Evolutionary conservation across 2,797 vertebrate species (phyloP).

Genomic region (Pteronotus mesoamericanus): DNA sequence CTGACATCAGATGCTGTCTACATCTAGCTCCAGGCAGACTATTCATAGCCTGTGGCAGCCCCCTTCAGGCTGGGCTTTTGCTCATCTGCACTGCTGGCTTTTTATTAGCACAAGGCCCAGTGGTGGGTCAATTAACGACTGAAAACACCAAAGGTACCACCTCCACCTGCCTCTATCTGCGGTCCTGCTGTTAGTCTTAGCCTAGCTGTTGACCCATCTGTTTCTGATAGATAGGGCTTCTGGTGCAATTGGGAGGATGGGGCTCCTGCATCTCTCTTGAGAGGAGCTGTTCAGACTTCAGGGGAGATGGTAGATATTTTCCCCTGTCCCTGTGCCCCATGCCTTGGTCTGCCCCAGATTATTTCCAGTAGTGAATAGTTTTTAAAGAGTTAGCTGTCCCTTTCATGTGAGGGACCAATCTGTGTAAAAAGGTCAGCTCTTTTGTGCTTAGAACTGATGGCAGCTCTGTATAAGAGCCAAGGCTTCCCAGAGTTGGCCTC

Average conservation of each 20-base stretch:
- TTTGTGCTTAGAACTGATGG: not conserved
- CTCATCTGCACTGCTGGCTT: not conserved
- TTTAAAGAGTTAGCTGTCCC: not conserved
- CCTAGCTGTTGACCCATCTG: not conserved
- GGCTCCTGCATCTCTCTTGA: not conserved
- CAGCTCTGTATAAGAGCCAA: not conserved
- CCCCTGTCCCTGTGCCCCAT: not conserved
- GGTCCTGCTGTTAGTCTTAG: not conserved
- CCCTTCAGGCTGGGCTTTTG: not conserved
- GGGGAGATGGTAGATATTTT: not conserved
- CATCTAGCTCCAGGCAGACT: not conserved
- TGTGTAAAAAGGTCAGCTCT: not conserved
- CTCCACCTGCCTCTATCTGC: not conserved
- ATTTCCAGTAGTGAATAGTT: not conserved
- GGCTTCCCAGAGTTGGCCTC: not conserved
- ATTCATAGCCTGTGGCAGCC: not conserved
- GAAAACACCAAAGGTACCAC: not conserved
- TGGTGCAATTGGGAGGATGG: not conserved
- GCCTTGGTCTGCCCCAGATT: not conserved
- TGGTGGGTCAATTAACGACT: not conserved
- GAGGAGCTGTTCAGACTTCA: not conserved
- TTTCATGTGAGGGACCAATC: not conserved
- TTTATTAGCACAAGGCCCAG: not conserved
- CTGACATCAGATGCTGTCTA: not conserved
- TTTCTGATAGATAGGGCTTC: too few relatives aligned